phyloP scores from a whole-genome alignment of 2,113 vertebrate species.

The Cheirogaleus medius region DNA sequence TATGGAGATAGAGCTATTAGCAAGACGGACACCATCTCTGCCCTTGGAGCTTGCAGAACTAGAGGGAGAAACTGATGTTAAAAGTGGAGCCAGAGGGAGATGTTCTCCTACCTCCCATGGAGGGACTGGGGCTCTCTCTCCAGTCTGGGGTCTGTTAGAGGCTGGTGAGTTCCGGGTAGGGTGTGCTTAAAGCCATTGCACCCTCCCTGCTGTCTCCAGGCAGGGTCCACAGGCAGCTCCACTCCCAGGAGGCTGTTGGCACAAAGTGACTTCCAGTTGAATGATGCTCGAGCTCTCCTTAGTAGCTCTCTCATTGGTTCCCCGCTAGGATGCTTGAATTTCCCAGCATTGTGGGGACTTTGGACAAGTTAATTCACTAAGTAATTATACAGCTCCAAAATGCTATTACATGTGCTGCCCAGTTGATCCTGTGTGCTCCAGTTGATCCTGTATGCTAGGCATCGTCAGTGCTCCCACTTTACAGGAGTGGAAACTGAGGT shows the following conservation, averaged over 20 bases:
- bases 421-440: neutral
- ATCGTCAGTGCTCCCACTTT: neutral
- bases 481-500: neutral
- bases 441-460: neutral
- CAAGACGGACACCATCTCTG: neutral
- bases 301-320: neutral
- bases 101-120: accelerated
- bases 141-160: neutral
- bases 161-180: neutral
- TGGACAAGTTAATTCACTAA: neutral
- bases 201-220: neutral
- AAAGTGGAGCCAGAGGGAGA: neutral
- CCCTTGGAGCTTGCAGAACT: neutral
- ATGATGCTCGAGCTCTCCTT: neutral
- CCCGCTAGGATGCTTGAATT: neutral
- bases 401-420: accelerated
- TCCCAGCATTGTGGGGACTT: neutral
- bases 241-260: neutral
- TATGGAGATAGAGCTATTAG: neutral
- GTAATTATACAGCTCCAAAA: neutral
- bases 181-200: too few relatives aligned
- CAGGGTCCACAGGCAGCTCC: neutral
- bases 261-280: neutral
- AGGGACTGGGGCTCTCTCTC: neutral
- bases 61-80: neutral